These are phyloP conservation scores for Cephalopholis sonnerati DNA, from an alignment of 2,113 vertebrate species.

Conservation along the genomic window DNA sequence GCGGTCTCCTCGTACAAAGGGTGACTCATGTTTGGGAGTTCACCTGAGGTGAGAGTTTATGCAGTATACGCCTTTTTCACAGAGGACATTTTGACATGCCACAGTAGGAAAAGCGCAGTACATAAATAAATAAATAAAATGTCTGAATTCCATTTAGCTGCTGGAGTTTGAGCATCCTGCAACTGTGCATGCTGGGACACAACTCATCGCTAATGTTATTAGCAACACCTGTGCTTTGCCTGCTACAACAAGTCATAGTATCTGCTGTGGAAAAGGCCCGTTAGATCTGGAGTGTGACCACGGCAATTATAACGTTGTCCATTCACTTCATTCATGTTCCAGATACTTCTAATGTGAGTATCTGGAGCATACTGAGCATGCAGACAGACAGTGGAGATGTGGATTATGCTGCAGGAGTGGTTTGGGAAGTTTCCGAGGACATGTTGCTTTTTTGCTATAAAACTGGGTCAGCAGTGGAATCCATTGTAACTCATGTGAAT, in stretches of 20 bases:
- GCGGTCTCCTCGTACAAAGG: no score
- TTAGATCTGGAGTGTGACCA: not conserved
- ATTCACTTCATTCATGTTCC: not conserved
- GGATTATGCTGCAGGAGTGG: not conserved
- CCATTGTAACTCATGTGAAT: not conserved
- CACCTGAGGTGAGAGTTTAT: not conserved
- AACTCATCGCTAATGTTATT: not conserved
- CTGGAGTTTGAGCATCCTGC: not conserved
- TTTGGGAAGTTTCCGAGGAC: not conserved
- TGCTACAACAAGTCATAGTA: not conserved
- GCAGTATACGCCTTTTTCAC: not conserved
- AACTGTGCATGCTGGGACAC: not conserved
- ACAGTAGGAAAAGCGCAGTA: not conserved
- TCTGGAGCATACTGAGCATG: not conserved
- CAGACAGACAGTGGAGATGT: not conserved
- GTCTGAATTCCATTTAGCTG: not conserved
- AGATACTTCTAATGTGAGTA: not conserved
- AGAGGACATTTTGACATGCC: conserved; percentile 10
- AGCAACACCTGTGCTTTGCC: not conserved
- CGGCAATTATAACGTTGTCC: not conserved
- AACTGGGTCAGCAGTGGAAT: not conserved
- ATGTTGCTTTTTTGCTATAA: not conserved
- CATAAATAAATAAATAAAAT: not conserved
- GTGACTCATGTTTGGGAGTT: not conserved
- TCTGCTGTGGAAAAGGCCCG: not conserved